A percentile compares a stretch with the other conserved stretches of the same genome.
Conservation (phyloP, 2,113 vertebrate species). For the Pelodiscus sinensis region DNA sequence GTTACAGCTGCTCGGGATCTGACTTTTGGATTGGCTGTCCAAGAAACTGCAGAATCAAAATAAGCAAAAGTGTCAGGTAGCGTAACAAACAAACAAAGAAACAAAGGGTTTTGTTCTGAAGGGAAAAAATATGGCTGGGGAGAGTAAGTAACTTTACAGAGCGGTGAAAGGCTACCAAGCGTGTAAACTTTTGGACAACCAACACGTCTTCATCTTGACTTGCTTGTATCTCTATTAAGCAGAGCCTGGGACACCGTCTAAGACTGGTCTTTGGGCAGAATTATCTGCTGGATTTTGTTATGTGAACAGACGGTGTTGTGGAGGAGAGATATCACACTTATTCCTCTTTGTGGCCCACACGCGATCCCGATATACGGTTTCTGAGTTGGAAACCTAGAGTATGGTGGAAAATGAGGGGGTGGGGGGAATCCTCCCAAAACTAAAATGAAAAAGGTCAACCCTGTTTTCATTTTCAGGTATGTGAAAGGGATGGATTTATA, state of each 20-base stretch:
- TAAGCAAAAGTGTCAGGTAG: accelerated
- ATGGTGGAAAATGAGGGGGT: neutral
- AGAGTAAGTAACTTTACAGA: neutral
- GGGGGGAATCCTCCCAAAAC: neutral
- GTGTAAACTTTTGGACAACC: neutral
- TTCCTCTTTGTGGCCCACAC: neutral
- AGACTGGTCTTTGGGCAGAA: accelerated
- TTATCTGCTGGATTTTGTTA: accelerated
- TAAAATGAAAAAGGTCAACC: neutral
- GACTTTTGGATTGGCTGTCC: conserved; percentile 9
- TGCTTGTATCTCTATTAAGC: accelerated
- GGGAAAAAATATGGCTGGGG: neutral
- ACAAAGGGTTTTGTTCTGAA: accelerated
- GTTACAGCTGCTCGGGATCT: conserved; percentile 54
- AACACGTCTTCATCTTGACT: accelerated
- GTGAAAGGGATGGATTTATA: neutral
- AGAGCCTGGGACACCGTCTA: accelerated
- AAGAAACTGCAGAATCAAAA: accelerated
- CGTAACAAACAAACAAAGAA: conserved; percentile 17
- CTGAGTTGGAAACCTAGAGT: neutral
- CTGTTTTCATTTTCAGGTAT: neutral
- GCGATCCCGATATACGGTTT: neutral
- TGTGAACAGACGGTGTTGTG: accelerated
- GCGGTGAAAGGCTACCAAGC: neutral
- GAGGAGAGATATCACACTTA: accelerated